These are phyloP conservation scores for Taenaris catops DNA, from an alignment of 2,888 invertebrate genomes.

Conservation along the genomic window DNA sequence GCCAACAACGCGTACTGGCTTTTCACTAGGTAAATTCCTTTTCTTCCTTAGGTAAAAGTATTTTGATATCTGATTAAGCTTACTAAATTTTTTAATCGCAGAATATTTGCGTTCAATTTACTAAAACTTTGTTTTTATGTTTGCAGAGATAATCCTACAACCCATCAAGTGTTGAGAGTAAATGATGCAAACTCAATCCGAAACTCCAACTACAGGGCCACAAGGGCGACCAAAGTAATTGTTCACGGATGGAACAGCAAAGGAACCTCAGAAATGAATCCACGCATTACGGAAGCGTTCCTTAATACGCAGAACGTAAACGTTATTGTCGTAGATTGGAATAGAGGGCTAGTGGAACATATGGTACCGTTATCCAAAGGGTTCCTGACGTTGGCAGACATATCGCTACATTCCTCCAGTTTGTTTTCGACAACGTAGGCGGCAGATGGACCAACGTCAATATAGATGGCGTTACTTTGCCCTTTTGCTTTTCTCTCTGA, in stretches of 20 bases:
- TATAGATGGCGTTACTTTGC: conserved; percentile 64
- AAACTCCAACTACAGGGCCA: conserved; percentile 40
- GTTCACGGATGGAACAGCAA: conserved; percentile 58
- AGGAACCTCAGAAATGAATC: conserved; percentile 40
- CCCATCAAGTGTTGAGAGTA: conserved; percentile 40
- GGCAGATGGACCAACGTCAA: conserved; percentile 59
- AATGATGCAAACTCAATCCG: conserved; percentile 42
- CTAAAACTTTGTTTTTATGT: background rate
- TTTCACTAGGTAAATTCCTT: conserved; percentile 29
- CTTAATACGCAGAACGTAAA: conserved; percentile 46
- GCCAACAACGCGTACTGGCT: no score
- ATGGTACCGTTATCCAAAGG: conserved; percentile 43
- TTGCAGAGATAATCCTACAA: conserved; percentile 28
- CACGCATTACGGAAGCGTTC: conserved; percentile 40
- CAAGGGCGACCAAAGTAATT: conserved; percentile 40
- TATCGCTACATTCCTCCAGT: conserved; percentile 57
- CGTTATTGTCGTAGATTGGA: conserved; percentile 65
- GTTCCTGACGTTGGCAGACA: conserved; percentile 49
- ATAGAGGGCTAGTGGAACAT: conserved; percentile 36
- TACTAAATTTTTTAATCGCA: background rate
- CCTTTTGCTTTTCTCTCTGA: no score
- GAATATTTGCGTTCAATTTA: background rate
- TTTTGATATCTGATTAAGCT: background rate
- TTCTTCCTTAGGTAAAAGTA: background rate
- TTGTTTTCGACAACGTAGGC: conserved; percentile 51